Evolutionary conservation across 2,888 invertebrate genomes (phyloP).

Genomic region (Polyploca ridens): DNA sequence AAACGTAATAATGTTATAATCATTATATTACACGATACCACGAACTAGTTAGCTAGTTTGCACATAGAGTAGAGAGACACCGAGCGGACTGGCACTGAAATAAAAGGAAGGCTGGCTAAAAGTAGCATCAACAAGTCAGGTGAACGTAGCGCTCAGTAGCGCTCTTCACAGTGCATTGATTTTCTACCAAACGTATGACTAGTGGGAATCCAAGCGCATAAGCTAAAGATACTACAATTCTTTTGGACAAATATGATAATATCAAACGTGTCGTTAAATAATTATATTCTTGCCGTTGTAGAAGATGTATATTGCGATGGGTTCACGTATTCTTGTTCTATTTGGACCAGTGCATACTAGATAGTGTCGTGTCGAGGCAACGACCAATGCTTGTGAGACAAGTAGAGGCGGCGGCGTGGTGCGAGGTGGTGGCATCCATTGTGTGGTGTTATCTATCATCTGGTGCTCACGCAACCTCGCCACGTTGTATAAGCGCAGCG

Average conservation of each 20-base stretch:
- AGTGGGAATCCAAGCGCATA: no score
- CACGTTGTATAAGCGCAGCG: background rate
- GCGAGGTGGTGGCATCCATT: constrained; percentile 1
- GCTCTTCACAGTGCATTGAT: background rate
- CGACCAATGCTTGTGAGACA: background rate
- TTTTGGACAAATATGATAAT: no score
- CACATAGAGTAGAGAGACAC: background rate
- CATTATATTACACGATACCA: constrained; percentile 6
- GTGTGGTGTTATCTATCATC: constrained; percentile 4
- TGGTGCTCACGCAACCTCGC: constrained; percentile 4
- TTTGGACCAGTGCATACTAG: background rate
- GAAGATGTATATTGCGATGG: no score
- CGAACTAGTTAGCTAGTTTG: constrained; percentile 1
- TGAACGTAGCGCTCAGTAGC: background rate
- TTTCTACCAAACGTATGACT: no score
- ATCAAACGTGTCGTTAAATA: no score
- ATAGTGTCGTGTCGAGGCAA: background rate
- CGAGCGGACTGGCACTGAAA: background rate
- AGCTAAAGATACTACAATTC: no score
- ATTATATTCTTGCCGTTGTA: no score
- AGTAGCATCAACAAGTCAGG: background rate
- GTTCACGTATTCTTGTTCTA: background rate
- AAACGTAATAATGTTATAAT: constrained; percentile 7
- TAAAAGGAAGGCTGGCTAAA: background rate
- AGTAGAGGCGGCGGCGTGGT: background rate